Conservation (phyloP, 2,888 invertebrate genomes). For the Pyrochroa serraticornis region DNA sequence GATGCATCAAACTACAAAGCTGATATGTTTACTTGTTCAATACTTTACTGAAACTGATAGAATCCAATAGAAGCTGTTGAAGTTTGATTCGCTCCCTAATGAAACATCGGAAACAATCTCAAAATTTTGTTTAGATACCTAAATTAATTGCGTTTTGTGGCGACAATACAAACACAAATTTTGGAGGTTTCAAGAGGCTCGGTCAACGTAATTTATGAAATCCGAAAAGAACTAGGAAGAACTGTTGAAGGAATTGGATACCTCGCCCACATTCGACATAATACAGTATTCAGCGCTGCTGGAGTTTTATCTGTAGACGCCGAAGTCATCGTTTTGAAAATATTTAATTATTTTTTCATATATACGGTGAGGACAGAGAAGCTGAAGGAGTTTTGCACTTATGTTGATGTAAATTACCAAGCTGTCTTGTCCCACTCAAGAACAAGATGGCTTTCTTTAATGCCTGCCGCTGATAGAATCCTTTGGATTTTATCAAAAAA, state of each 20-base stretch:
- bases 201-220: conserved; percentile 39
- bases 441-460: too few species aligned
- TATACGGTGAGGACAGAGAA: conserved; percentile 32
- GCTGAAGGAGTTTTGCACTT: too few species aligned
- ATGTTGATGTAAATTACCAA: too few species aligned
- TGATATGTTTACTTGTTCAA: conserved; percentile 43
- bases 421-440: too few species aligned
- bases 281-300: conserved; percentile 42
- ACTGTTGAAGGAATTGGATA: conserved; percentile 36
- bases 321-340: conserved; percentile 39
- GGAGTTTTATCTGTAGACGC: conserved; percentile 40
- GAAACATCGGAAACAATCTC: conserved; percentile 41
- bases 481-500: too few species aligned
- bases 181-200: conserved; percentile 36
- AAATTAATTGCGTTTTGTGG: conserved; percentile 36
- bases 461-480: too few species aligned
- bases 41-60: conserved; percentile 36
- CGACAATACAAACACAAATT: conserved; percentile 40
- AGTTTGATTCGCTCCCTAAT: conserved; percentile 33
- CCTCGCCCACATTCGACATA: conserved; percentile 37
- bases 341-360: conserved; percentile 42
- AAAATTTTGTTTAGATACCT: conserved; percentile 39
- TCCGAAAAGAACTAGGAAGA: conserved; percentile 34
- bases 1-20: conserved; percentile 47
- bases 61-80: conserved; percentile 37